A percentile compares a stretch with the other conserved stretches of the same genome.
These are phyloP conservation scores for Rhyzopertha dominica DNA, from an alignment of 1,140 invertebrate species.

Conservation along the genomic window DNA sequence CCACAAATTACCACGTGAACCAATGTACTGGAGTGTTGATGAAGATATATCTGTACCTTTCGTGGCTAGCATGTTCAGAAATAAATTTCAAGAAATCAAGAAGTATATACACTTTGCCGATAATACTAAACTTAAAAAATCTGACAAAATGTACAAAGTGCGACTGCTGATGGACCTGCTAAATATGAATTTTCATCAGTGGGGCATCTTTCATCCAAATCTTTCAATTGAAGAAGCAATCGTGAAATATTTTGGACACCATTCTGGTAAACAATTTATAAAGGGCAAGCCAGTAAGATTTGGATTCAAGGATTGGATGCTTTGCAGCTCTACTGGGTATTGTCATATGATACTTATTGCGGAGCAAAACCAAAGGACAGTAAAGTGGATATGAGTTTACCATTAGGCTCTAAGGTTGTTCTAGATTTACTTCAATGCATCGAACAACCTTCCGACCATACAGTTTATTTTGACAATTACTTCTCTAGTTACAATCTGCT, in stretches of 20 bases:
- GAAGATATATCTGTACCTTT: constrained; percentile 13
- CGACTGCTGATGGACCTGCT: constrained; percentile 23
- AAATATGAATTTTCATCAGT: constrained; percentile 44
- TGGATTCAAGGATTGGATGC: constrained; percentile 15
- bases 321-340: constrained; percentile 10
- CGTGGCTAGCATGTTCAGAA: constrained; percentile 16
- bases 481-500: constrained; percentile 3
- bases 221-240: constrained; percentile 16
- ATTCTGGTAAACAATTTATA: constrained; percentile 17
- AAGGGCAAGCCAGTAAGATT: constrained; percentile 14
- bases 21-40: constrained; percentile 16
- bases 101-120: constrained; percentile 34
- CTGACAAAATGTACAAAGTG: constrained; percentile 40
- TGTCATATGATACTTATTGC: constrained; percentile 7
- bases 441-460: constrained; percentile 6
- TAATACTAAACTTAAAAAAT: constrained; percentile 32
- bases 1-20: constrained; percentile 16
- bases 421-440: background rate
- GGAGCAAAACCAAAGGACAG: background rate
- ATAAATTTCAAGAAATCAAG: constrained; percentile 20
- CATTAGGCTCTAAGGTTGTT: too few species aligned
- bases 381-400: too few species aligned
- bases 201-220: constrained; percentile 31
- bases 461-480: constrained; percentile 9
- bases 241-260: constrained; percentile 13